Conservation (phyloP, 2,888 invertebrate genomes). For the Brenthis ino region DNA sequence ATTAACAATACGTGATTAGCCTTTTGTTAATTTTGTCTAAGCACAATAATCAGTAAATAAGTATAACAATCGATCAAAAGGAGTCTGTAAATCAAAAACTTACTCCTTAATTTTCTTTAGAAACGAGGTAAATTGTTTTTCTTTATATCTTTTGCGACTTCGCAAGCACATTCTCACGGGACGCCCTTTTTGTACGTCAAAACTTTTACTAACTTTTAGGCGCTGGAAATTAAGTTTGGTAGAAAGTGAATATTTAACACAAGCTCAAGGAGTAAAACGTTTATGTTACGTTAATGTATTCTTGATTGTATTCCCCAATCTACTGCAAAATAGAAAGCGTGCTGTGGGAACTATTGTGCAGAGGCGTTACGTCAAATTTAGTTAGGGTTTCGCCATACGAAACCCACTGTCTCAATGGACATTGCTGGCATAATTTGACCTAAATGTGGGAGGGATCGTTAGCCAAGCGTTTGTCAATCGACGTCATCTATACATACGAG, state of each 20-base stretch:
- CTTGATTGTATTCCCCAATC: slow-evolving; percentile 54
- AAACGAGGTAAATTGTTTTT: not conserved
- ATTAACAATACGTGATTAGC: too few species aligned
- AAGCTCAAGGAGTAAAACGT: slow-evolving; percentile 27
- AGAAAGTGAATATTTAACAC: slow-evolving; percentile 15
- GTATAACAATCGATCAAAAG: too few species aligned
- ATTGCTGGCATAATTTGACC: slow-evolving; percentile 26
- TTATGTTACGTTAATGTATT: slow-evolving; percentile 46
- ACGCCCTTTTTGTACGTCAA: slow-evolving; percentile 2
- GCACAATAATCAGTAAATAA: too few species aligned
- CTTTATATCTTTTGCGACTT: slow-evolving; percentile 2
- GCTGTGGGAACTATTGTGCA: slow-evolving; percentile 49
- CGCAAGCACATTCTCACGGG: slow-evolving; percentile 37
- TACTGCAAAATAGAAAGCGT: slow-evolving; percentile 56
- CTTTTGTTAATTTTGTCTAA: too few species aligned
- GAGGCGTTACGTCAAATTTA: slow-evolving; percentile 30
- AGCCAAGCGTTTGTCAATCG: slow-evolving; percentile 8
- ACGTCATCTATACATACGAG: not conserved
- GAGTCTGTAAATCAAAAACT: too few species aligned
- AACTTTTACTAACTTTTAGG: not conserved
- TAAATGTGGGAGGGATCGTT: slow-evolving; percentile 24
- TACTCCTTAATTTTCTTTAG: not conserved
- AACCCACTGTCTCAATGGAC: slow-evolving; percentile 24
- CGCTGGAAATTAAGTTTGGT: not conserved
- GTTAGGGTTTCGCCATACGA: slow-evolving; percentile 30